Evolutionary conservation across 2,888 invertebrate species (phyloP), one percentile per base, ranked within the genome.

Genomic region (Caenorhabditis virilis): DNA sequence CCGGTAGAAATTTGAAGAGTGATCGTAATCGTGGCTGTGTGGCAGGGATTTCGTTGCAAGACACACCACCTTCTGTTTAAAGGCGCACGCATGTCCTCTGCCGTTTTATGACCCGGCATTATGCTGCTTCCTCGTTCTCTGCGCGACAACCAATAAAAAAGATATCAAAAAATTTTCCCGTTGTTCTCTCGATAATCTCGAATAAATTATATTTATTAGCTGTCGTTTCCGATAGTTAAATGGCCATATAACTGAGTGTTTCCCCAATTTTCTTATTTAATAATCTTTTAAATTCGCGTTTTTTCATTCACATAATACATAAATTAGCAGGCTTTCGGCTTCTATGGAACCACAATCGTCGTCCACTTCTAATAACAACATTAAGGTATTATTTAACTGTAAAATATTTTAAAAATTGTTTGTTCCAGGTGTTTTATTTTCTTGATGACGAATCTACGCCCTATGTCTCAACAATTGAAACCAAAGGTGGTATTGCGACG

Each of bases 381-480:
- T 59, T 25, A 65, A 65, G 52, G 64, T 63, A 27, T 42, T 16
- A 15, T n/a, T 20, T 16, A 48, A 30, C n/a, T n/a, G n/a, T n/a
- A n/a, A n/a, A n/a, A n/a, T n/a, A n/a, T n/a, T n/a, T n/a, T n/a
- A n/a, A n/a, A n/a, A n/a, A n/a, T n/a, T 41, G 5, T 16, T 33
- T 49, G 16, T 46, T 51, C 15, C 16, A 74, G 76, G 69, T 73
- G 16, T 74, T 69, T 53, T 80, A 79, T 51, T 79, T 74, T 57
- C 63, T 80, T 38, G 78, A 80, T 53, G 80, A 80, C 49, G 75
- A 72, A 30, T 64, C 69, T 7, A 80, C 79, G 3, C 80, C 80
- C 1, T 80, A 76, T 45, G 65, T 76, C 15, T 72, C 78, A 16
- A 61, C 62, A 2, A 64, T 80, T 33, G 70, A 71, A 2, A 59